These are phyloP conservation scores for Anoura caudifer DNA, from an alignment of 2,113 vertebrate genomes.

Conservation along the genomic window DNA sequence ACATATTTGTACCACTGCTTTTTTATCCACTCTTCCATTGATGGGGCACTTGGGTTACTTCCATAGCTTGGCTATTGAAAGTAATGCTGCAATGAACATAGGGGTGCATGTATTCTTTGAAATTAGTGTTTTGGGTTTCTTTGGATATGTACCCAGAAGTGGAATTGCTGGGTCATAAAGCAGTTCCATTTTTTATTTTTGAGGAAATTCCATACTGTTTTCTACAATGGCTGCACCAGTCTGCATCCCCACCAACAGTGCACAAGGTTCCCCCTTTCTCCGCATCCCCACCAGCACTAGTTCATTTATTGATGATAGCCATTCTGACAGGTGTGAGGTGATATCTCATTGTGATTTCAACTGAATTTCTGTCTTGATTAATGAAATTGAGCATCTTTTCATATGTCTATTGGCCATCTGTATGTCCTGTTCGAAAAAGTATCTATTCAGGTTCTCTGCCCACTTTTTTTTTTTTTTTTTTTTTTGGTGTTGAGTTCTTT, in stretches of 20 bases:
- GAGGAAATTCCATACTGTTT: neutral
- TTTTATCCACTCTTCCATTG: neutral
- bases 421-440: neutral
- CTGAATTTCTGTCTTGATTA: neutral
- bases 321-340: neutral
- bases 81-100: neutral
- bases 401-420: neutral
- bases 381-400: neutral
- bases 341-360: neutral
- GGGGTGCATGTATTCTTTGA: neutral
- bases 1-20: neutral
- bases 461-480: too few species aligned
- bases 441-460: neutral
- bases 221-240: neutral
- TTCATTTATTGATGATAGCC: neutral
- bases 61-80: neutral
- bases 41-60: neutral
- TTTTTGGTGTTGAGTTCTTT: neutral
- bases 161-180: neutral
- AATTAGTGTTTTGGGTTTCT: neutral
- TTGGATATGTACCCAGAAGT: neutral
- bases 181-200: neutral
- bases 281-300: neutral
- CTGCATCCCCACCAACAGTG: neutral
- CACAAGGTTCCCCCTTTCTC: neutral